Base-by-base conservation (phyloP, 1,140 invertebrate genomes). In the Phortica variegata region DNA sequence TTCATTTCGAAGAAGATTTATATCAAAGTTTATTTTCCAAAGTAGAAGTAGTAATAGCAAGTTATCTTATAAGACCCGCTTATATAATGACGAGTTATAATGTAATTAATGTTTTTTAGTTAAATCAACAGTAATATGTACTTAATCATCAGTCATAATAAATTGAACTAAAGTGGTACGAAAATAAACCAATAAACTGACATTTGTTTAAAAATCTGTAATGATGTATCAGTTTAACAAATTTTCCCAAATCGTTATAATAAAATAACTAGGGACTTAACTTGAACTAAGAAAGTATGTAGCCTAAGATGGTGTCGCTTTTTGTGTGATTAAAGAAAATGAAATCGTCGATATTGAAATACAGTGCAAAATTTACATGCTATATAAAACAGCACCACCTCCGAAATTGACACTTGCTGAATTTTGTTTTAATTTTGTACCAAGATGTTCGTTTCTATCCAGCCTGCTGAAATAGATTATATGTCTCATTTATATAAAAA, bases 21-120 rank as follows among this genome's bases (percentile, higher is more conserved):
- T 43, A 31, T 29, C 36, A 34, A 50, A 49, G 46, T 44, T 12
- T 36, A n/a, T 8, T 5, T 45, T 12, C 18, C 13, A 12, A 34
- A 33, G 31, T 29, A 47, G 23, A 10, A 26, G 10, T 57, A 47
- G 39, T 39, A 49, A 34, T 56, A 66, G 58, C n/a, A n/a, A 56
- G 54, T 65, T 61, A 60, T 60, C 63, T 68, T 68, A 68, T 68
- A 68, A 68, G 63, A 68, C 63, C 63, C 65, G 63, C 63, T 68
- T 68, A 68, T 68, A 68, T 68, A 60, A 63, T n/a, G n/a, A n/a
- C n/a, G n/a, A n/a, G n/a, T n/a, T n/a, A n/a, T n/a, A n/a, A n/a
- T n/a, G n/a, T n/a, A n/a, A n/a, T n/a, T n/a, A n/a, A n/a, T n/a
- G n/a, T n/a, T n/a, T n/a, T n/a, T n/a, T n/a, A n/a, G n/a, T n/a